These are phyloP conservation scores for Hoplias malabaricus DNA, from an alignment of 2,113 vertebrate species.

Conservation along the genomic window DNA sequence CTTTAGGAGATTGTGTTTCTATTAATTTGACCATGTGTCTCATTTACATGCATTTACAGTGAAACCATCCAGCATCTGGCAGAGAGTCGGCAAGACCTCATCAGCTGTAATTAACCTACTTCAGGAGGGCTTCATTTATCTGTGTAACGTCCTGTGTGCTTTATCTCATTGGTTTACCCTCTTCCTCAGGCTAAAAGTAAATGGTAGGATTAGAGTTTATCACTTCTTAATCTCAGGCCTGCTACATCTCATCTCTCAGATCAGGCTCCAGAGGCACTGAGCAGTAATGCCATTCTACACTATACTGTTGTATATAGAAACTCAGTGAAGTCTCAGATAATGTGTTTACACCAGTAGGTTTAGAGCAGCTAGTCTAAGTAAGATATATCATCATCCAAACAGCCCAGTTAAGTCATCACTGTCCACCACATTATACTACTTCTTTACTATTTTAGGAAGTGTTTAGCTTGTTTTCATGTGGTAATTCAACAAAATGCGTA, in stretches of 20 bases:
- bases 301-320: background rate
- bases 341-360: too few relatives aligned
- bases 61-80: background rate
- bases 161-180: background rate
- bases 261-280: background rate
- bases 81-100: conserved; percentile 8
- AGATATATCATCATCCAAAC: too few relatives aligned
- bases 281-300: background rate
- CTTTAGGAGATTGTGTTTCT: conserved; percentile 1
- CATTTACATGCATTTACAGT: conserved; percentile 1
- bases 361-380: too few relatives aligned
- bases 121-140: background rate
- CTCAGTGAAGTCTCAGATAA: too few relatives aligned
- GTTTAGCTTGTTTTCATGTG: too few relatives aligned
- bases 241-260: background rate
- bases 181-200: background rate
- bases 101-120: background rate
- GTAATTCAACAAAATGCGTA: too few relatives aligned
- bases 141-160: background rate
- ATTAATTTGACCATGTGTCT: background rate
- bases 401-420: too few relatives aligned
- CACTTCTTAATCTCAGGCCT: background rate
- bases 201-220: background rate
- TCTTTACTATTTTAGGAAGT: too few relatives aligned
- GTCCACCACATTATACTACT: too few relatives aligned